These are phyloP conservation scores for Coranthus polyacanthus DNA, from an alignment of 2,797 vertebrate species.

Conservation along the genomic window DNA sequence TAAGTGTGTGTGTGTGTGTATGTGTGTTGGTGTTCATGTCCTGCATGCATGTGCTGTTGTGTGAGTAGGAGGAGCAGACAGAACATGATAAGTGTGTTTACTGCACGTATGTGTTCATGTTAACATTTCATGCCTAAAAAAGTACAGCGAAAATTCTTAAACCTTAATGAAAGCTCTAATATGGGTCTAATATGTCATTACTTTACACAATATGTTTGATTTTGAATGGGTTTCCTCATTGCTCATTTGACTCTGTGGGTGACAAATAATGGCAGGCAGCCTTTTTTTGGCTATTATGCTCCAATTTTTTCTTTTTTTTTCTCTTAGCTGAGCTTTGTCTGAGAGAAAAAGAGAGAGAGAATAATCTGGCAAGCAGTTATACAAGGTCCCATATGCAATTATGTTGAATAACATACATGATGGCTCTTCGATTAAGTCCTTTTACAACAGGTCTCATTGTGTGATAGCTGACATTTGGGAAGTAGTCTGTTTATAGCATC, in stretches of 20 bases:
- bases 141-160: not conserved
- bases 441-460: conserved; percentile 40
- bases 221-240: conserved; percentile 39
- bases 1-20: conserved; percentile 46
- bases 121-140: conserved; percentile 13
- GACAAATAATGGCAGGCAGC: conserved; percentile 24
- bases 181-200: conserved; percentile 41
- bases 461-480: conserved; percentile 27
- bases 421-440: conserved; percentile 21
- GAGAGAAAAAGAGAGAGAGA: conserved; percentile 17
- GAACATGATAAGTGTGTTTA: not conserved
- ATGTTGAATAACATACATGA: conserved; percentile 47
- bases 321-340: not conserved
- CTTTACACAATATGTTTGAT: conserved; percentile 41
- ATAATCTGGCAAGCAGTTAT: conserved; percentile 39
- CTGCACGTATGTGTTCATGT: conserved; percentile 15
- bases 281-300: conserved; percentile 27
- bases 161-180: conserved; percentile 34
- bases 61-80: conserved; percentile 31
- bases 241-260: conserved; percentile 35
- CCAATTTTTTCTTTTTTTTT: conserved; percentile 2
- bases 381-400: conserved; percentile 47
- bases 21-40: conserved; percentile 39
- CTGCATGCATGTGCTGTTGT: conserved; percentile 10
- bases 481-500: conserved; percentile 11